These are phyloP conservation scores for Pseudorhiza aurosa DNA, from an alignment of 30 jellyfish, hydroid and myxozoan species.

Conservation along the genomic window DNA sequence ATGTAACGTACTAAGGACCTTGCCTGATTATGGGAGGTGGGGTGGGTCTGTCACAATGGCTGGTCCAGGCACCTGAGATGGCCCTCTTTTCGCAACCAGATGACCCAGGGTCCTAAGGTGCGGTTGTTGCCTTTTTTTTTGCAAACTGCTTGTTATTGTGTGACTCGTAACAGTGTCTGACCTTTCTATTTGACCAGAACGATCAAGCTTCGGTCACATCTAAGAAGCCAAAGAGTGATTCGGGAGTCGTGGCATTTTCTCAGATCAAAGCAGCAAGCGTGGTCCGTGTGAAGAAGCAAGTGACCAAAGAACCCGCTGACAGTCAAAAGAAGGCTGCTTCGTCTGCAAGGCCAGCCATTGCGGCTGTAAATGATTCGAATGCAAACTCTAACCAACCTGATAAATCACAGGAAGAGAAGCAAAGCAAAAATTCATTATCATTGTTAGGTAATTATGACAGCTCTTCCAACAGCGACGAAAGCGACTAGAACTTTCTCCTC, in stretches of 20 bases:
- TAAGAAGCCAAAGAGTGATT: conserved; percentile 26
- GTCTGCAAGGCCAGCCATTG: no score
- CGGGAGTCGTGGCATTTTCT: conserved; percentile 52
- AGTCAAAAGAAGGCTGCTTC: not conserved
- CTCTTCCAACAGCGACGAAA: conserved; percentile 48
- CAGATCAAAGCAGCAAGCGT: conserved; percentile 35
- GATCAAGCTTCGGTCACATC: not conserved
- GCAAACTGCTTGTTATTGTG: no score
- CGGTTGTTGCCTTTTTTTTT: no score
- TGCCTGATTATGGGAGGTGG: no score
- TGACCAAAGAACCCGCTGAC: not conserved
- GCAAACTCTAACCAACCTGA: not conserved
- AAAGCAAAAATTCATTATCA: conserved; percentile 1
- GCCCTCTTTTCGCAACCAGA: no score
- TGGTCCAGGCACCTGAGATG: no score
- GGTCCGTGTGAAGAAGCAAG: conserved; percentile 34
- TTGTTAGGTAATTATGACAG: conserved; percentile 62
- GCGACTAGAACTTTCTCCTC: conserved; percentile 14
- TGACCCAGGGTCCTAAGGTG: no score
- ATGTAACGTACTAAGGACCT: no score
- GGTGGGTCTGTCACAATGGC: no score
- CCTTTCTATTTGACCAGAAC: no score
- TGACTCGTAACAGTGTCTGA: no score
- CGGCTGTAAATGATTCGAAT: not conserved
- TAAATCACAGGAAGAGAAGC: not conserved